Evolutionary conservation across 2,888 invertebrate genomes (phyloP).

Genomic region (Lithosia quadra): DNA sequence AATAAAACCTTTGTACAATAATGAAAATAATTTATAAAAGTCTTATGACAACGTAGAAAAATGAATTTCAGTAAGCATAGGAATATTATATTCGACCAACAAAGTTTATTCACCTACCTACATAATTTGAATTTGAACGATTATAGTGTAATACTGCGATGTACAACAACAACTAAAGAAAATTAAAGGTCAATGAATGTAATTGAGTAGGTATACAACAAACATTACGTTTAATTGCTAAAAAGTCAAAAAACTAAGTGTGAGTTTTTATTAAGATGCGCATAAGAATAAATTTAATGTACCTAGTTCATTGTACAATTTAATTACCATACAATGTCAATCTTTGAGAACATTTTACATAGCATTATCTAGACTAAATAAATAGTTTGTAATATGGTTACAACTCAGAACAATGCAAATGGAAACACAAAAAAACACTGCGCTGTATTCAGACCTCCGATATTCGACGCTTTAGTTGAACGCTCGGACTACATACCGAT

Average conservation of each 20-base stretch:
- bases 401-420: neutral
- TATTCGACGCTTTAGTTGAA: neutral
- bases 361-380: neutral
- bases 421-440: too few relatives aligned
- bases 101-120: neutral
- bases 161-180: neutral
- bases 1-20: slow-evolving; percentile 5
- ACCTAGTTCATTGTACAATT: neutral
- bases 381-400: neutral
- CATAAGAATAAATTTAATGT: neutral
- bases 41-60: neutral
- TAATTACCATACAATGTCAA: neutral
- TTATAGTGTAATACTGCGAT: neutral
- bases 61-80: neutral
- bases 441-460: too few relatives aligned
- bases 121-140: too few relatives aligned
- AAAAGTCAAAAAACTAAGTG: neutral
- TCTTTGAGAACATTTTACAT: slow-evolving; percentile 1
- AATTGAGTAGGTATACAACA: neutral
- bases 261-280: neutral
- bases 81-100: neutral
- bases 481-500: neutral
- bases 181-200: slow-evolving; percentile 1
- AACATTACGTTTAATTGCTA: neutral
- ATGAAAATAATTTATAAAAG: too few relatives aligned